Evolutionary conservation across 2,888 invertebrate species (phyloP), one percentile per base, ranked within the genome.

Genomic region (Lymantria dispar): DNA sequence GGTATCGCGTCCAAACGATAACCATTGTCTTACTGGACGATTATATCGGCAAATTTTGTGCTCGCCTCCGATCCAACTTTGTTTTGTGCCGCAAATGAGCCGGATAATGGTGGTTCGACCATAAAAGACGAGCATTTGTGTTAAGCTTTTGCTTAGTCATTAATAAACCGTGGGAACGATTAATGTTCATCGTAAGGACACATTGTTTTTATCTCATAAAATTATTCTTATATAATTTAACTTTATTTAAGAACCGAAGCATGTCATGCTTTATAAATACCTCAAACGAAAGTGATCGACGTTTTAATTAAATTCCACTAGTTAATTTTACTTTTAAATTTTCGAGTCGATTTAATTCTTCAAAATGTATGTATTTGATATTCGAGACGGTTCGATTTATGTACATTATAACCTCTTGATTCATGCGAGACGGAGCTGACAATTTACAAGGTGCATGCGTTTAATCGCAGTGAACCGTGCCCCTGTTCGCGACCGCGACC

Each of bases 21-120:
- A 87, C 87, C 85, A 85, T 85, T 85, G 85, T 85, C 81, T 85
- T 83, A 80, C 75, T 58, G 74, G 68, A 74, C 77, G 88, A 90
- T 90, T 83, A 79, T 86, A 90, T 90, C 90, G 80, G 85, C 81
- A 75, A 87, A 87, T 87, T 87, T 87, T 86, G 85, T 85, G 86
- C 82, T 82, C 83, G 81, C 85, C 82, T 77, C 78, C 76, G 76
- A 85, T 82, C 74, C 72, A 63, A 73, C 87, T 87, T 87, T 87
- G 89, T 87, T 84, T 87, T 81, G 76, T 78, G 82, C 89, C 87
- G 86, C 91, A 88, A 91, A 90, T 89, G 89, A 89, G 83, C 81
- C 82, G 78, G 77, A 76, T 85, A 83, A 84, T 86, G 76, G 82
- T 62, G 70, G 72, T 75, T 72, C 70, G 76, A 68, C 75, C 83